Conservation (phyloP, 1,140 invertebrate species). For the Odontomachus brunneus region DNA sequence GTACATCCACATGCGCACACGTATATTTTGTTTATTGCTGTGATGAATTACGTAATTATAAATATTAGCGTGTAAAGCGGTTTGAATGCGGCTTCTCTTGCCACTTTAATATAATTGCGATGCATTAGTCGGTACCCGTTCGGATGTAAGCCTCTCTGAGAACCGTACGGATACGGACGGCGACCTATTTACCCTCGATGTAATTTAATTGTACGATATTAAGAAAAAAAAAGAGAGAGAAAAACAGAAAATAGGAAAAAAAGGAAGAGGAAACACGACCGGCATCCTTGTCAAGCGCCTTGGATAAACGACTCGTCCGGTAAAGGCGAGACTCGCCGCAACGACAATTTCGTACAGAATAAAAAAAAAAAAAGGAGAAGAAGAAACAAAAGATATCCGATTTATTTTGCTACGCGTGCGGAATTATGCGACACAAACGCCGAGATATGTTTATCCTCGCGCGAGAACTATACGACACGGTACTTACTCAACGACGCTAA, state of each 20-base stretch:
- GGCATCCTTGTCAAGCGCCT: constrained; percentile 58
- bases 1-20: constrained; percentile 70
- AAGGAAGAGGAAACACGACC: background rate
- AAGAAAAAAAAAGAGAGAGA: background rate
- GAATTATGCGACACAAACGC: constrained; percentile 40
- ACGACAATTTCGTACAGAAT: constrained; percentile 46
- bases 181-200: constrained; percentile 59
- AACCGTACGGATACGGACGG: constrained; percentile 42
- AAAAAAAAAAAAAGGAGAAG: background rate
- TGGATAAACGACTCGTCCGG: constrained; percentile 52
- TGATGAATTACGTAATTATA: constrained; percentile 84
- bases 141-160: constrained; percentile 35
- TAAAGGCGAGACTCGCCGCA: constrained; percentile 42
- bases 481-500: constrained; percentile 59
- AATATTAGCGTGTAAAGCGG: constrained; percentile 81
- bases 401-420: constrained; percentile 62
- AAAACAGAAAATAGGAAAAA: no score
- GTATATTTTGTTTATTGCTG: constrained; percentile 85
- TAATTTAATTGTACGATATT: constrained; percentile 61
- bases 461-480: constrained; percentile 56
- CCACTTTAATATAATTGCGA: constrained; percentile 73
- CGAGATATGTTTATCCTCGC: constrained; percentile 58
- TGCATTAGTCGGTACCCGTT: constrained; percentile 39
- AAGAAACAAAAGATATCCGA: constrained; percentile 25
- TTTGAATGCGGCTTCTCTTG: constrained; percentile 83